Evolutionary conservation across 1,140 invertebrate species (phyloP).

Genomic region (Anthonomus grandis): DNA sequence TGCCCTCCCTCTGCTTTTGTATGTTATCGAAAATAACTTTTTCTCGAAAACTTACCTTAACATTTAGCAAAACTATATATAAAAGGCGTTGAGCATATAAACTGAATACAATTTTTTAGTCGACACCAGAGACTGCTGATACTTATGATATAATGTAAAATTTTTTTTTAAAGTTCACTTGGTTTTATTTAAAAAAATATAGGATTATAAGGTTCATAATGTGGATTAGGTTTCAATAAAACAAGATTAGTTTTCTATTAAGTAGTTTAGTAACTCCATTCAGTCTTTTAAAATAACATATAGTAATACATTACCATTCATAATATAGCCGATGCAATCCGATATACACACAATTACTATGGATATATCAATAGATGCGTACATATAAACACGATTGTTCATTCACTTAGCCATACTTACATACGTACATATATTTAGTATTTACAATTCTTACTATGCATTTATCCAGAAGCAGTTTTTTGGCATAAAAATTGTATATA

Average conservation of each 20-base stretch:
- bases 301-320: constrained; percentile 51
- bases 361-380: constrained; percentile 47
- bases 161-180: too few species aligned
- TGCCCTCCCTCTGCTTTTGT: too few species aligned
- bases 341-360: constrained; percentile 49
- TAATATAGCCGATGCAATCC: constrained; percentile 50
- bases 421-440: constrained; percentile 46
- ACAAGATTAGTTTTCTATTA: constrained; percentile 31
- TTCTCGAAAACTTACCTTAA: too few species aligned
- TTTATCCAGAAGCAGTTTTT: constrained; percentile 40
- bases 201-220: too few species aligned
- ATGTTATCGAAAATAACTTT: too few species aligned
- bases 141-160: too few species aligned
- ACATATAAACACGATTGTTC: constrained; percentile 36
- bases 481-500: constrained; percentile 37
- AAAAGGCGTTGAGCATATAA: too few species aligned
- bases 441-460: constrained; percentile 45
- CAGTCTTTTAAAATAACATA: constrained; percentile 52
- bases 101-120: too few species aligned
- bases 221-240: constrained; percentile 20
- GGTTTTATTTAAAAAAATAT: too few species aligned
- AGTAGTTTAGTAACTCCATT: constrained; percentile 50
- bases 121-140: too few species aligned
- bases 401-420: constrained; percentile 32
- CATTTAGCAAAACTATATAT: too few species aligned